Evolutionary conservation across 1,140 invertebrate species (phyloP), one percentile per base, ranked within the genome.

Genomic region (Drosophila elegans): DNA sequence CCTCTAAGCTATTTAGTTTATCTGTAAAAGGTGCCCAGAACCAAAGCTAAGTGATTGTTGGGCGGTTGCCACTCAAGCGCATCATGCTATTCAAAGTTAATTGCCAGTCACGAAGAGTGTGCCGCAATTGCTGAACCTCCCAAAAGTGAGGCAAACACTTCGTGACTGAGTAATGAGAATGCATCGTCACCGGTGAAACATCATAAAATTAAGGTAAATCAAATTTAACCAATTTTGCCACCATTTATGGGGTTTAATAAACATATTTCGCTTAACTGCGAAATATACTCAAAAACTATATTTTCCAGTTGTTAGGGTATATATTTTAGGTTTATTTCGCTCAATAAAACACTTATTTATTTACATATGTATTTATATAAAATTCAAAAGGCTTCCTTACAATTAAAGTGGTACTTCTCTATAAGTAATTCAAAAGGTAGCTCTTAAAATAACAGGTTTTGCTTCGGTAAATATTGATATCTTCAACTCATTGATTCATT

Each of bases 61-160:
- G 67, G 41, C 44, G 46, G 34, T 9, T 68, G 44, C 63, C 44
- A 44, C 48, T 77, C 48, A 57, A 71, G 57, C 66, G 49, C 68
- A 57, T 78, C 74, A 60, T 49, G 48, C n/a, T 38, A 60, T 10
- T 9, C 13, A 62, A 4, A 42, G 42, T 41, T 60, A 64, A 78
- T 60, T 77, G 74, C 54, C 55, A 76, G 61, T 66, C 64, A 68
- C 64, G 64, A 48, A 66, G 64, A 42, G 46, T 52, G 45, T 67
- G 64, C 64, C 34, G 64, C 60, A 68, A 68, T 52, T 49, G 45
- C 29, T 44, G 45, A 44, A 36, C 61, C 61, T n/a, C 64, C 64
- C 46, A 45, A 53, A 59, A 68, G 64, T 68, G 61, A 66, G 61
- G 64, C 60, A 68, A 68, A 46, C 61, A 36, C 9, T 68, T 67